Evolutionary conservation across 2,888 invertebrate genomes (phyloP).

Genomic region (Galeopsomyia nigrocyanea): DNA sequence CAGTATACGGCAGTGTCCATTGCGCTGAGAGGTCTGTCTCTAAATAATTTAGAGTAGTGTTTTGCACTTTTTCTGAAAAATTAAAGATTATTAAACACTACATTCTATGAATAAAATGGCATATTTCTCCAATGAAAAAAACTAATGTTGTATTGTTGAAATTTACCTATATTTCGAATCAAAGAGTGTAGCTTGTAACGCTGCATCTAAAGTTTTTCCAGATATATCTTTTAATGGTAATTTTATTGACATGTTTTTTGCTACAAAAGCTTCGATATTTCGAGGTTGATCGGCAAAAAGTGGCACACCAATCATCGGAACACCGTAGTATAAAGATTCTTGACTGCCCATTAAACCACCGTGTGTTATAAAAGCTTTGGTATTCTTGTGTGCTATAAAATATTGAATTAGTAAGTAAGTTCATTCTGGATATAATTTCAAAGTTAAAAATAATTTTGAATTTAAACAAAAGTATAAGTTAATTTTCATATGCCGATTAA

Average conservation of each 20-base stretch:
- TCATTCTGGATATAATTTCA: no score
- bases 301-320: constrained; percentile 62
- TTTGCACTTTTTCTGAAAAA: constrained; percentile 45
- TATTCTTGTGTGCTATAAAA: constrained; percentile 56
- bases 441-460: no score
- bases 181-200: constrained; percentile 44
- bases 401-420: no score
- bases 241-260: constrained; percentile 36
- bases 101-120: not conserved
- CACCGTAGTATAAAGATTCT: constrained; percentile 57
- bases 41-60: constrained; percentile 50
- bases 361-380: constrained; percentile 60
- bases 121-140: no score
- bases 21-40: constrained; percentile 56
- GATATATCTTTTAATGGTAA: constrained; percentile 48
- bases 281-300: constrained; percentile 60
- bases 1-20: constrained; percentile 56
- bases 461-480: no score
- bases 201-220: constrained; percentile 50
- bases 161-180: constrained; percentile 43
- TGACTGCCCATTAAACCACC: constrained; percentile 60
- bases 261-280: constrained; percentile 42
- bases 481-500: no score
- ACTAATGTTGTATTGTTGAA: not conserved
- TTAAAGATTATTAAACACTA: not conserved